Conservation (phyloP, 2,888 invertebrate species). For the Amphipyra berbera region DNA sequence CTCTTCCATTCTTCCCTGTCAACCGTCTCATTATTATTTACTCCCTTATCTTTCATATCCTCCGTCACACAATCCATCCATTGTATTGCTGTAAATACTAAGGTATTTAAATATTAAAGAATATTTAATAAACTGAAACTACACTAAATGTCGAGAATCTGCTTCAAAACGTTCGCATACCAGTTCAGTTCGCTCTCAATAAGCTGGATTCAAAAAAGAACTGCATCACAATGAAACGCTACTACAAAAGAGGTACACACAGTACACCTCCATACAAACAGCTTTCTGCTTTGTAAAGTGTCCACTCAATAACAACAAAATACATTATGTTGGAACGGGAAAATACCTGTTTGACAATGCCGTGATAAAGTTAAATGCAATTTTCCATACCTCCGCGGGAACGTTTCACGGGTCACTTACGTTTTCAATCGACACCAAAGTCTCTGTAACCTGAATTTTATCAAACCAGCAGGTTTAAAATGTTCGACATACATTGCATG, state of each 20-base stretch:
- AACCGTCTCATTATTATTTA: no score
- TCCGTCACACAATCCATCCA: no score
- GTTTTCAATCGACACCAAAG: conserved; percentile 39
- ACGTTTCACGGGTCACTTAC: conserved; percentile 51
- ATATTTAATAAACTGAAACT: no score
- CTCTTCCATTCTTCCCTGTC: no score
- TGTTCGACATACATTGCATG: conserved; percentile 7
- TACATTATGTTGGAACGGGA: conserved; percentile 12
- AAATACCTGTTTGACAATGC: conserved; percentile 16
- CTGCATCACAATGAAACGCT: conserved; percentile 21
- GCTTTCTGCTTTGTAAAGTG: conserved; percentile 22
- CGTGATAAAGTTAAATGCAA: conserved; percentile 28
- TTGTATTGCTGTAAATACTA: no score
- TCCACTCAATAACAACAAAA: conserved; percentile 28
- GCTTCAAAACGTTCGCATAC: conserved; percentile 11
- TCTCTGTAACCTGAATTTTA: conserved; percentile 1
- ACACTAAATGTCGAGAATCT: neutral
- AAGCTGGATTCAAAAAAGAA: conserved; percentile 30
- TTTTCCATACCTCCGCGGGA: conserved; percentile 36
- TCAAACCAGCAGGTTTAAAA: no score
- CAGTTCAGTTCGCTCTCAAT: neutral
- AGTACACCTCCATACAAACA: conserved; percentile 9
- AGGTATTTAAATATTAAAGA: no score
- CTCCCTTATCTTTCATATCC: no score
- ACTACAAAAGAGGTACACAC: conserved; percentile 24